Evolutionary conservation across 1,140 invertebrate species (phyloP), one percentile per base, ranked within the genome.

Genomic region (Meteorus sp.): DNA sequence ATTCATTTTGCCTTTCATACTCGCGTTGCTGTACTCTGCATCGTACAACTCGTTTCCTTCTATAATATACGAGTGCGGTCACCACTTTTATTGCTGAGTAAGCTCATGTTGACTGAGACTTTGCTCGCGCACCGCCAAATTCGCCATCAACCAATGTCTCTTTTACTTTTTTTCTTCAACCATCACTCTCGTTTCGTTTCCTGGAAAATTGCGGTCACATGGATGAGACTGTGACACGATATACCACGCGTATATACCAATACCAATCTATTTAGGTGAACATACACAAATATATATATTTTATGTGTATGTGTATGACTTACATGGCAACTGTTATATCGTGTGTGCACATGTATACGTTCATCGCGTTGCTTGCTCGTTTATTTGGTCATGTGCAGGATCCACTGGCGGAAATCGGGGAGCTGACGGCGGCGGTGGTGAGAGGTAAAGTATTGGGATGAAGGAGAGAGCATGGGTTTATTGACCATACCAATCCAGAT

Each of bases 21-120:
- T n/a, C n/a, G 25, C 27, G 8, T 11, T 37, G 23, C n/a, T 52
- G n/a, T 53, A 53, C 51, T 17, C 20, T 11, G 13, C 9, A 1
- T 43, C 4, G 22, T 27, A 11, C 13, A 41, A 15, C 37, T 48
- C 45, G 15, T 37, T 57, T 9, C 15, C 45, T 23, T 48, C 15
- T 41, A 27, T 50, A 56, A 45, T 39, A 22, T 50, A 57, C 45
- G 56, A 50, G 55, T 15, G 43, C 20, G 48, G 56, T 57, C 23
- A 19, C 44, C 44, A 50, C 56, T 57, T 57, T 57, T 57, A 57
- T 57, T 48, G 56, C 44, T 45, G 17, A 57, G 56, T 57, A 50
- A 57, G 56, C 56, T 57, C 33, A 23, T 23, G 31, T 56, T 31
- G 23, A 56, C 45, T 7, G 3, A 9, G 22, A 44, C 0, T 31